These are phyloP conservation scores for Cynocephalus volans DNA, from an alignment of 2,113 vertebrate species.

Conservation along the genomic window DNA sequence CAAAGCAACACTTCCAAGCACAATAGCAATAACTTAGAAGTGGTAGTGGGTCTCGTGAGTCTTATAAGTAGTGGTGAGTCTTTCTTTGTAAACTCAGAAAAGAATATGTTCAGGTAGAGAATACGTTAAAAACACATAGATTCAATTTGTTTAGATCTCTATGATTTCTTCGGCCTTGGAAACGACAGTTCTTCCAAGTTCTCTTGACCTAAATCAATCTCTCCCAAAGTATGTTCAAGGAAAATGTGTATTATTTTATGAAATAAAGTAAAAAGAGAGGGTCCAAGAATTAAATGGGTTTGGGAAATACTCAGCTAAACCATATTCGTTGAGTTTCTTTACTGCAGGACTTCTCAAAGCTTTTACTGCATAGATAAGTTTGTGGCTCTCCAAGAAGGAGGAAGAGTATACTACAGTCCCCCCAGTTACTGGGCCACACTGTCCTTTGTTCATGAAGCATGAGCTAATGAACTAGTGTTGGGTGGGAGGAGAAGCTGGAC, in stretches of 20 bases:
- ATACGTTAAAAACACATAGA: neutral
- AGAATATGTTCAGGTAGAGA: neutral
- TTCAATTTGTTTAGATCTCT: neutral
- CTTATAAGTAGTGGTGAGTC: neutral
- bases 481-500: neutral
- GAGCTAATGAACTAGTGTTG: neutral
- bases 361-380: neutral
- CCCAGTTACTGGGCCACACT: rapidly evolving
- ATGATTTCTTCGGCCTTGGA: neutral
- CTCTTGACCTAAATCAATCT: constrained; percentile 11
- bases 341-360: neutral
- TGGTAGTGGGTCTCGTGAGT: neutral
- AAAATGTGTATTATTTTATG: neutral
- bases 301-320: neutral
- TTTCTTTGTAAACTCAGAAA: neutral
- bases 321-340: neutral
- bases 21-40: neutral
- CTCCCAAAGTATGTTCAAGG: neutral
- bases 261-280: neutral
- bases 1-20: neutral
- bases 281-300: neutral
- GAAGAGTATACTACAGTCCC: rapidly evolving
- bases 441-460: neutral
- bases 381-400: neutral
- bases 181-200: neutral